Conservation (phyloP, 2,113 vertebrate genomes). For the Meleagris gallopavo region DNA sequence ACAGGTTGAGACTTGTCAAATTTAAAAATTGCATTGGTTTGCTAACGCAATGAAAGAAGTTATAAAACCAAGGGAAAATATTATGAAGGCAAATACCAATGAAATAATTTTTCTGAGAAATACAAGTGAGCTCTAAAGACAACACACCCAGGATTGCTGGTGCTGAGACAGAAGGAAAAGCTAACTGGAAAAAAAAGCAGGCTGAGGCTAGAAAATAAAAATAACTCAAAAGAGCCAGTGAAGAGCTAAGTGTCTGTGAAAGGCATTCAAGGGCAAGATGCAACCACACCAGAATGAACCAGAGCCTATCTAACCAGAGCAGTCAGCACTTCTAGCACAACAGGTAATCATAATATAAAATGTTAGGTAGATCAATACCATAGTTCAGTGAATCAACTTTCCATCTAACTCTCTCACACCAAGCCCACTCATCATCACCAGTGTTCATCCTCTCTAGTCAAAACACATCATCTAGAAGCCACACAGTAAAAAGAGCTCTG, state of each 20-base stretch:
- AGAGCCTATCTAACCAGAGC: neutral
- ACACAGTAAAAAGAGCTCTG: neutral
- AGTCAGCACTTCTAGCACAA: neutral
- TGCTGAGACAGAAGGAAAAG: neutral
- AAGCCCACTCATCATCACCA: neutral
- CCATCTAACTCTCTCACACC: neutral
- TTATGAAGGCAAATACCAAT: neutral
- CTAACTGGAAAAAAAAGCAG: neutral
- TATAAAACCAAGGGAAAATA: neutral
- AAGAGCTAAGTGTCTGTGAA: neutral
- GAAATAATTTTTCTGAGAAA: neutral
- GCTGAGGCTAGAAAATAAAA: neutral
- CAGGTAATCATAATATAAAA: neutral
- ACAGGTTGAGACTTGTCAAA: rapidly evolving
- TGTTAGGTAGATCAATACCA: neutral
- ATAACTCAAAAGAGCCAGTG: neutral
- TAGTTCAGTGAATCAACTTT: neutral
- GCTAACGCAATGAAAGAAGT: neutral
- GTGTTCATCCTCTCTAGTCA: neutral
- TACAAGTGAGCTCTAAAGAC: neutral
- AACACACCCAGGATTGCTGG: neutral
- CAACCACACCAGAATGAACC: neutral
- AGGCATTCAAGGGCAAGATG: neutral
- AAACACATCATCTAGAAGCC: neutral
- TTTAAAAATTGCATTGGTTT: neutral